phyloP scores from a whole-genome alignment of 2,888 invertebrate genomes.

The Sphinx pinastri region DNA sequence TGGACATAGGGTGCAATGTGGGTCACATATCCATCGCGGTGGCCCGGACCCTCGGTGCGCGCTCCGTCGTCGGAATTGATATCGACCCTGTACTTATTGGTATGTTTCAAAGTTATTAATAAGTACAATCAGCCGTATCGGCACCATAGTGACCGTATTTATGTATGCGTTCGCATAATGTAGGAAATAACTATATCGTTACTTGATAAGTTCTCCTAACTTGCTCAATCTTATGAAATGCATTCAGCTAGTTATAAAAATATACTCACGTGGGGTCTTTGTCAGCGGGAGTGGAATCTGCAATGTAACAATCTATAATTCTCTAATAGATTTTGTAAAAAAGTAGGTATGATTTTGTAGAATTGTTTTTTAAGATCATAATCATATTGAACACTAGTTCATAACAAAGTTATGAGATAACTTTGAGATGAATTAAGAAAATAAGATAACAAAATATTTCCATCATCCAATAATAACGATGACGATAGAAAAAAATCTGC shows the following conservation, averaged over 20 bases:
- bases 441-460: too few species aligned
- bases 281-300: constrained; percentile 13
- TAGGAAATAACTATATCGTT: too few species aligned
- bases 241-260: constrained; percentile 24
- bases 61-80: constrained; percentile 95
- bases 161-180: background rate
- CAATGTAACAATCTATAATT: background rate
- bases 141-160: background rate
- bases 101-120: constrained; percentile 44
- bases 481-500: too few species aligned
- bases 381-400: too few species aligned
- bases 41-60: constrained; percentile 93
- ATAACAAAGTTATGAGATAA: background rate
- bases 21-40: constrained; percentile 97
- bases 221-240: constrained; percentile 22
- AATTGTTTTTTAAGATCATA: background rate
- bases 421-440: background rate
- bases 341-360: too few species aligned
- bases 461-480: too few species aligned
- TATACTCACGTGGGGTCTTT: constrained; percentile 25
- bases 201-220: constrained; percentile 1
- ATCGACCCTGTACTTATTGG: constrained; percentile 95
- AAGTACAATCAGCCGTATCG: background rate
- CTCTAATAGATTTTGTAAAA: background rate
- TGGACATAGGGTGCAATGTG: constrained; percentile 99